Evolutionary conservation across 1,140 invertebrate genomes (phyloP), one percentile per base, ranked within the genome.

Genomic region (Steinernema khuongi): DNA sequence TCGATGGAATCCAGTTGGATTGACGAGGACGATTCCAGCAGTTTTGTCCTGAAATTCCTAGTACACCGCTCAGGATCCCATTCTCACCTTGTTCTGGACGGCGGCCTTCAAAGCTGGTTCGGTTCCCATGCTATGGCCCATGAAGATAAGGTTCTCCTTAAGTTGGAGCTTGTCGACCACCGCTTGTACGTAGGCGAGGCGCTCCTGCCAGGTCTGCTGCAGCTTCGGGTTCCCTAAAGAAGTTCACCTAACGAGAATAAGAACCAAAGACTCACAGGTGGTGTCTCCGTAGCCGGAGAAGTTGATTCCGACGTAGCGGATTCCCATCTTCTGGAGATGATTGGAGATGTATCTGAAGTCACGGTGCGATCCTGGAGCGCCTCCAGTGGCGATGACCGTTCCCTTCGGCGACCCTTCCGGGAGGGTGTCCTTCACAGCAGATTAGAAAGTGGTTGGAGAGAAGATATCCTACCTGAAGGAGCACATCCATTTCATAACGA

Each of bases 121-220:
- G 1, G 60, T 43, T 4, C 74, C 74, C 30, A 71, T 44, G 26
- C 68, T 72, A 36, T 75, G 74, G 17, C 74, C 74, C 17, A 75
- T n/a, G 72, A 75, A 75, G 28, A 75, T 32, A 1, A 75, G 72
- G 32, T 66, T 41, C 32, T 74, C 19, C 22, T 71, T 73, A 11
- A 71, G 22, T 17, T 60, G 11, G 14, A 60, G 19, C 50, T 60
- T 60, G 50, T 60, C 50, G 50, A 60, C 22, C 4, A 60, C 22
- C 11, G 50, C 50, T 22, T 60, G 50, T 14, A 60, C 50, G 22
- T 60, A 60, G 22, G 50, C 50, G 11, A 11, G 11, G 11, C 50
- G 50, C 22, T 60, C 50, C 11, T 14, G 14, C 50, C 50, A 60
- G 4, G 50, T 60, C 22, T 60, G 50, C 50, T 22, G 7, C 11